Base-by-base conservation (phyloP, 2,797 vertebrate species). In the Diplodus sargus region DNA sequence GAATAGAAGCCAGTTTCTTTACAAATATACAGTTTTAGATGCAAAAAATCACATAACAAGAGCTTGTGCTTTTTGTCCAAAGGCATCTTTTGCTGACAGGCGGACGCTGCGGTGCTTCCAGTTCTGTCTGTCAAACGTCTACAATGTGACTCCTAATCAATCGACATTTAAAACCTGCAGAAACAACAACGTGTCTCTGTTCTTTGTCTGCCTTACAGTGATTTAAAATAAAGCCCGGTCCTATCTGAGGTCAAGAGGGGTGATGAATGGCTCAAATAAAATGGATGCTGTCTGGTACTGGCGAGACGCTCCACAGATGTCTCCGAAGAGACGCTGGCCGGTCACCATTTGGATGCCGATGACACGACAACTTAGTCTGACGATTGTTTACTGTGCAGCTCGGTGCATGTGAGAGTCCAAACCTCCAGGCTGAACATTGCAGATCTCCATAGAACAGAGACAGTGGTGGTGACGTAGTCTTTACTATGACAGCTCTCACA, bases 241-340 rank as follows among this genome's bases (percentile, higher is more conserved):
- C 71, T n/a, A 76, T 79, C 72, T 58, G 71, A 63, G 80, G 72
- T 82, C 84, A 86, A 3, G 58, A 45, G 52, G 48, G 30, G 23
- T 34, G 54, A 58, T 45, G 22, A 63, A 74, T 81, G 82, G 84
- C 60, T 86, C 74, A 82, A 34, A 74, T 67, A 52, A 80, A 79
- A 84, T 56, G 52, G 52, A 69, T 13, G 63, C 52, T 20, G 74
- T 54, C 79, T 68, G 84, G 64, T 64, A 59, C 23, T 48, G 49
- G 17, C 18, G 45, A 71, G 56, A 25, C 57, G 14, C 51, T 64
- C 48, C 59, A 65, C 82, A 74, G 67, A 84, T 70, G 51, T 77
- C 60, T 66, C 52, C 3, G 28, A 42, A 43, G 58, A 69, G 42
- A 53, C 69, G 23, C 25, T 51, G 7, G 22, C 51, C 39, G 69